Conservation (phyloP, 2,797 vertebrate genomes). For the Xyrichtys novacula region DNA sequence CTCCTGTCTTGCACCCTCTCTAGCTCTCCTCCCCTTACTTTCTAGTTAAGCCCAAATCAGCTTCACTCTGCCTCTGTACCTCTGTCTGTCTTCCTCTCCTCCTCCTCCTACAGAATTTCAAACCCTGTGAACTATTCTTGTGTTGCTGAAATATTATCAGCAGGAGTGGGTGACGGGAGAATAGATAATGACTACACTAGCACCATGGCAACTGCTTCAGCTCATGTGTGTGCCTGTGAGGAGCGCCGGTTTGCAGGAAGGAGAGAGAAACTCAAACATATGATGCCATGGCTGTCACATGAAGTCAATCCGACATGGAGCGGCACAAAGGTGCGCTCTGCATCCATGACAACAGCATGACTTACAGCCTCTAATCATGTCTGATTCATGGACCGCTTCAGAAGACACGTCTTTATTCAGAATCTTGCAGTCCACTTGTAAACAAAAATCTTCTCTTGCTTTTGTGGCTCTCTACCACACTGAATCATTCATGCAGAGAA, state of each 20-base stretch:
- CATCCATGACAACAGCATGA: background rate
- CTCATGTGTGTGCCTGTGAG: slow-evolving; percentile 59
- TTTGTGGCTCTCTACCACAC: slow-evolving; percentile 22
- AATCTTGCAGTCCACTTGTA: slow-evolving; percentile 7
- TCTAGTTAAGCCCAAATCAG: slow-evolving; percentile 10
- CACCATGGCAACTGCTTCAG: slow-evolving; percentile 78
- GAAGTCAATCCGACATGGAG: slow-evolving; percentile 34
- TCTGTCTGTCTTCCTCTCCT: slow-evolving; percentile 26
- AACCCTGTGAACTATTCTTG: slow-evolving; percentile 50
- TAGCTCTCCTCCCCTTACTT: background rate
- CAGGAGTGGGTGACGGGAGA: slow-evolving; percentile 67
- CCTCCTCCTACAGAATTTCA: slow-evolving; percentile 36
- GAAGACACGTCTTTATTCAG: background rate
- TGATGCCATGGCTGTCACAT: slow-evolving; percentile 58
- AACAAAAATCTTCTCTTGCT: slow-evolving; percentile 16
- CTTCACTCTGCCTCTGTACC: slow-evolving; percentile 13
- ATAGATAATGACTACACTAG: slow-evolving; percentile 71
- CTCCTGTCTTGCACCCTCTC: background rate
- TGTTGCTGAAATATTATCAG: slow-evolving; percentile 66
- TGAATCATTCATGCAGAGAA: slow-evolving; percentile 65
- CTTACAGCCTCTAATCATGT: background rate
- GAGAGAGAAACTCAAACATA: slow-evolving; percentile 59
- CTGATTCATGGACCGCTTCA: background rate
- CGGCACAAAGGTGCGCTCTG: slow-evolving; percentile 21
- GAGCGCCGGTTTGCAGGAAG: slow-evolving; percentile 39